Conservation (phyloP, 2,888 invertebrate genomes). For the Pterostichus niger region DNA sequence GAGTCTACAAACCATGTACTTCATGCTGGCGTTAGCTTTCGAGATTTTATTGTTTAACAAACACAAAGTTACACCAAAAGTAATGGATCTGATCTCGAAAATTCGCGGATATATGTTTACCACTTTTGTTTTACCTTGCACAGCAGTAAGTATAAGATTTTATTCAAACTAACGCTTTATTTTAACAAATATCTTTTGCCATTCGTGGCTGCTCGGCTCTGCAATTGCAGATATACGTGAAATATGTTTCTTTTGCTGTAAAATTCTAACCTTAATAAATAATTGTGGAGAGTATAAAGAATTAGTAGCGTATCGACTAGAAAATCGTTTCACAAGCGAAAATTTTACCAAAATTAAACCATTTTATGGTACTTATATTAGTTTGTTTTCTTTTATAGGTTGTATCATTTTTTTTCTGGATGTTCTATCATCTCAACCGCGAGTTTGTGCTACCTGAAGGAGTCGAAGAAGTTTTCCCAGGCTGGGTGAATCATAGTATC, state of each 20-base stretch:
- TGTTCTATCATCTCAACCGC: constrained; percentile 71
- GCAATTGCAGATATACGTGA: neutral
- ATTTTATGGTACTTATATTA: neutral
- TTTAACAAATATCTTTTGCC: neutral
- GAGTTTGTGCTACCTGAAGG: constrained; percentile 71
- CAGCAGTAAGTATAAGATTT: constrained; percentile 36
- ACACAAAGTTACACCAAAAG: constrained; percentile 33
- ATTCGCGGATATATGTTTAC: constrained; percentile 64
- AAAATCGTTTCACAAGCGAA: too few species aligned
- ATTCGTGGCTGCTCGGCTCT: neutral
- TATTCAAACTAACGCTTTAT: neutral
- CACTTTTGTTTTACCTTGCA: constrained; percentile 64
- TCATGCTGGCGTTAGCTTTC: constrained; percentile 58
- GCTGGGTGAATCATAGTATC: constrained; percentile 73
- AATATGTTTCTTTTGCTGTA: too few species aligned
- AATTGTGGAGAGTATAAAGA: too few species aligned
- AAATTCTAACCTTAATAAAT: too few species aligned
- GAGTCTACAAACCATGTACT: constrained; percentile 66
- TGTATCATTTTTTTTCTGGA: constrained; percentile 72
- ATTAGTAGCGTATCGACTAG: too few species aligned
- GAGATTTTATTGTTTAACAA: constrained; percentile 62
- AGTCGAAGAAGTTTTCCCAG: constrained; percentile 69
- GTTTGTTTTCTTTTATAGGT: constrained; percentile 67
- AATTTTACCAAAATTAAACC: too few species aligned
- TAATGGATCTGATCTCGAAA: constrained; percentile 25